These are phyloP conservation scores for Sitophilus oryzae DNA, from an alignment of 1,140 invertebrate species.

Conservation along the genomic window DNA sequence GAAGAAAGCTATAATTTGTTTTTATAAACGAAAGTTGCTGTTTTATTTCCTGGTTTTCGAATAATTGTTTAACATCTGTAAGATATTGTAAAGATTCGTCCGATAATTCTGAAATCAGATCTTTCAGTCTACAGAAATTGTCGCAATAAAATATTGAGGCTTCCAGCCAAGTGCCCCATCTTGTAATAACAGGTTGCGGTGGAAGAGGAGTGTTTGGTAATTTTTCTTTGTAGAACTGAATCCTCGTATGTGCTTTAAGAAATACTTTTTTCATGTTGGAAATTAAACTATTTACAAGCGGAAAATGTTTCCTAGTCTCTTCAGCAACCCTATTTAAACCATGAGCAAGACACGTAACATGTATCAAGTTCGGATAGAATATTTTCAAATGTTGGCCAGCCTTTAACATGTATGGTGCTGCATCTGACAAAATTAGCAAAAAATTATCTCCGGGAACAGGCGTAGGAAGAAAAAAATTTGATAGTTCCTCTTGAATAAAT, in stretches of 20 bases:
- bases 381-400: constrained; percentile 20
- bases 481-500: constrained; percentile 8
- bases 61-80: not conserved
- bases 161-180: constrained; percentile 15
- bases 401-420: constrained; percentile 22
- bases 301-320: constrained; percentile 18
- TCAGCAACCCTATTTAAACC: constrained; percentile 19
- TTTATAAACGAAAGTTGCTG: constrained; percentile 4
- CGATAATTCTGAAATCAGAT: constrained; percentile 7
- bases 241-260: constrained; percentile 16
- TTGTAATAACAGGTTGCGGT: constrained; percentile 6
- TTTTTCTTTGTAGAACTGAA: constrained; percentile 10
- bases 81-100: not conserved
- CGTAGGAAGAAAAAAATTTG: constrained; percentile 5
- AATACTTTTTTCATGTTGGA: constrained; percentile 19
- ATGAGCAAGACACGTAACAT: constrained; percentile 23
- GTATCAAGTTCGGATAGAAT: constrained; percentile 22
- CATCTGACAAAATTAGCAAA: constrained; percentile 18
- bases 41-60: not conserved
- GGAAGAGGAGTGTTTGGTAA: constrained; percentile 8
- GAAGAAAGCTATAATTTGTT: not conserved
- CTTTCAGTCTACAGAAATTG: constrained; percentile 13
- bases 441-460: constrained; percentile 13
- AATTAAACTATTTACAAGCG: constrained; percentile 21
- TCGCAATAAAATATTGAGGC: constrained; percentile 17